Base-by-base conservation (phyloP, 2,113 vertebrate species). In the Peromyscus leucopus region DNA sequence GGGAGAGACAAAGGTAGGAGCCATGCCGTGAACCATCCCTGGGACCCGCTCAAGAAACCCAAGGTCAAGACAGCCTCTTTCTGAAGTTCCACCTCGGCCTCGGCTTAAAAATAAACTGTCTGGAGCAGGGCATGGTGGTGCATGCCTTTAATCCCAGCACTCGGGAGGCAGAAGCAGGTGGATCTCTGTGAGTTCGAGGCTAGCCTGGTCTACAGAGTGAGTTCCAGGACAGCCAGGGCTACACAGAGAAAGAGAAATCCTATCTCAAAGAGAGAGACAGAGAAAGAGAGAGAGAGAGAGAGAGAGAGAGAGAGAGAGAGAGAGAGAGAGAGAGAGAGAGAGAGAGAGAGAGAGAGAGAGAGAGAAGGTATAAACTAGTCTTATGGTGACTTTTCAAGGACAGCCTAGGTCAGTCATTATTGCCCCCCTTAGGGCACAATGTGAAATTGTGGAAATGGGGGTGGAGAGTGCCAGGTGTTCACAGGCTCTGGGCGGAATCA, bases 401-500 rank as follows among this genome's bases (percentile, higher is more conserved):
- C 28, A 72, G 71, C 59, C 39, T 63, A 28, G 63, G 11, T 91
- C 46, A 82, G 55, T 42, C 65, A 5, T 71, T 51, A 55, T 46
- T n/a, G 42, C 91, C 65, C 86, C 36, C 78, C 91, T 65, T 24
- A 42, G 89, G 91, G 48, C 55, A 85, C 63, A 28, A 33, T 42
- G 36, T 89, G 0, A 31, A 78, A 7, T 7, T 55, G 36, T 85
- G 0, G 36, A 78, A 5, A 16, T 46, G 75, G 65, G 84, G 31
- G 39, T 19, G 39, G 42, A 59, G 13, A 51, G 61, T 72, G 12
- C 42, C 69, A 76, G 95, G 51, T 75, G 21, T 31, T 74, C 48
- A 93, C 36, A 71, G n/a, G 59, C 67, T 86, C 57, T 89, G 57
- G 76, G 91, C 4, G 82, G 72, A 94, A 82, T 42, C 88, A 85